Base-by-base conservation (phyloP, 30 jellyfish, hydroid and myxozoan species). In the Turritopsis dohrnii region DNA sequence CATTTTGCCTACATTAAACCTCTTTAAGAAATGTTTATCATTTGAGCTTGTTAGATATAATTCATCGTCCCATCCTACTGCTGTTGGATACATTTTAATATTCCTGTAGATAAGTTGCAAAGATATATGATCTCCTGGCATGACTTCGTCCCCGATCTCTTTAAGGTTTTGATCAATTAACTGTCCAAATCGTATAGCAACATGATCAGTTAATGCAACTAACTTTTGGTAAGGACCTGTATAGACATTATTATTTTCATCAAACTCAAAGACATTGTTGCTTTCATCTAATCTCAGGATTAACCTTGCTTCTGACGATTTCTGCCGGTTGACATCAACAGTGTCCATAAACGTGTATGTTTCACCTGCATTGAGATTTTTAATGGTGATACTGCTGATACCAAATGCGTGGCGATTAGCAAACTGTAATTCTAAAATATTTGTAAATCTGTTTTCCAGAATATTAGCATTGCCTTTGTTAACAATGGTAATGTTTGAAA, bases 351-450 rank as follows among this genome's bases (percentile, higher is more conserved):
- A 66, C 4, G 76, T 66, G 76, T 66, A 17, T 1, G 17, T n/a
- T 66, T 66, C 29, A 3, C 76, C 76, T n/a, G 29, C 76, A 66
- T 66, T 25, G 4, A 66, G 76, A 22, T 66, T 66, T 66, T 66
- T 41, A 13, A 41, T 41, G 13, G 60, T 41, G 60, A 41, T 41
- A 41, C 60, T 13, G 9, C 60, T 41, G 5, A 41, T 41, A 13
- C 5, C 60, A 41, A 41, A 41, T 41, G 13, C 13, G 60, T 13
- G 60, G 9, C 13, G 60, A 41, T 41, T 41, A 3, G 60, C 60
- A 41, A 41, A 41, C 13, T 41, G 9, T 41, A 41, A 3, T 41
- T 41, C 60, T 41, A 41, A 41, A 3, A 13, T 41, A 41, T 41
- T 41, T 41, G 13, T 41, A 41, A 41, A 41, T 41, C 60, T 13